Base-by-base conservation (phyloP, 2,113 vertebrate genomes). In the Protobothrops flavoviridis region DNA sequence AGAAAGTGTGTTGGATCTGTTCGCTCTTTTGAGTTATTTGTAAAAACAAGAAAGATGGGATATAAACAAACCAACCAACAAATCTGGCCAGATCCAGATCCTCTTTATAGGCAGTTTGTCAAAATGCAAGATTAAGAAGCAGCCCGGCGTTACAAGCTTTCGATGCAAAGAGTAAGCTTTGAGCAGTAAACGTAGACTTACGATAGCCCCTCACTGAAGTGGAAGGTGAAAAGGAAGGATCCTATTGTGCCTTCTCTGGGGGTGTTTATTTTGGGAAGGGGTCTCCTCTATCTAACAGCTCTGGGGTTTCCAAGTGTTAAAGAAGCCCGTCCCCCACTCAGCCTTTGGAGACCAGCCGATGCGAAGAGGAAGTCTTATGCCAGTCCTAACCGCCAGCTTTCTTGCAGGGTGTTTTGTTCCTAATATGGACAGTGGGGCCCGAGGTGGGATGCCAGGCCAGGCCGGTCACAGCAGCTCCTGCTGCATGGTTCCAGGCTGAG, bases 391-490 rank as follows among this genome's bases (percentile, higher is more conserved):
- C 24, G 20, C 0, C 0, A 26, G 55, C 93, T 97, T 89, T 96
- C 94, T 95, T 91, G 69, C 97, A 98, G 98, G 97, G 98, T 98
- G 94, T 98, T 98, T 97, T 97, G 97, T 97, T 98, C 97, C 96
- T 98, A 98, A 98, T 94, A 4, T 94, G 96, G 97, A 90, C 90
- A 94, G 94, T 94, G 55, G 86, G 61, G 0, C 95, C 95, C 95
- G 92, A 81, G 90, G 94, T 3, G 94, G 95, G 96, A 97, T 93
- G 96, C 95, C 96, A 94, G 97, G 95, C 95, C 91, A 48, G 94
- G 95, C 95, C 95, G 92, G 93, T 94, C 93, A 92, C 91, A 93
- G 96, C 87, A 20, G 87, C 95, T 95, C 92, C 95, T 57, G 53
- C 81, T 94, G 94, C 88, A 43, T 86, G 96, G 86, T 94, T 97